A percentile compares a stretch with the other conserved stretches of the same genome.
These are phyloP conservation scores for Pyrocephalus nanus DNA, from an alignment of 2,797 vertebrate species.

Conservation along the genomic window DNA sequence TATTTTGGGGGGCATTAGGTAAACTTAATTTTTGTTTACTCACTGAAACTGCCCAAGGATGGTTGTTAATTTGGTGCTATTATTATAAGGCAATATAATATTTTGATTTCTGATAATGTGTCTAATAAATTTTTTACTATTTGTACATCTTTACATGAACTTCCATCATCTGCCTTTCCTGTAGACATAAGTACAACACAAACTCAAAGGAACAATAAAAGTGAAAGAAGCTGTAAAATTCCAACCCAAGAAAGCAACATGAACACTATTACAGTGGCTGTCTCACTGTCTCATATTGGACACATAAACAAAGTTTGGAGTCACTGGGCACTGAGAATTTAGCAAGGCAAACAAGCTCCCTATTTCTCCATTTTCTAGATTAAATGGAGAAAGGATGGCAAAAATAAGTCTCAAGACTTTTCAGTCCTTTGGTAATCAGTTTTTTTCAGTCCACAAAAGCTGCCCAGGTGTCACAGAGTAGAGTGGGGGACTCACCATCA, in stretches of 20 bases:
- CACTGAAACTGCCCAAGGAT: neutral
- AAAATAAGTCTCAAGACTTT: neutral
- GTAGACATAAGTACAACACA: neutral
- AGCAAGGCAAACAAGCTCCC: neutral
- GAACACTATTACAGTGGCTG: neutral
- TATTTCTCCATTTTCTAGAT: neutral
- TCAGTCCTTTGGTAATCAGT: neutral
- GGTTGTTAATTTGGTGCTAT: neutral
- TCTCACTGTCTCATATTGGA: neutral
- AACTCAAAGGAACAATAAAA: neutral
- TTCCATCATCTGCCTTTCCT: neutral
- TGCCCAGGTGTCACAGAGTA: neutral
- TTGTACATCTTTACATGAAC: neutral
- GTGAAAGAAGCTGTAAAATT: neutral
- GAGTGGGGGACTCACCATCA: neutral
- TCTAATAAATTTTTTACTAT: neutral
- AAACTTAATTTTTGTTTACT: neutral
- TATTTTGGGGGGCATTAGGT: neutral
- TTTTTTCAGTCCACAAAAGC: neutral
- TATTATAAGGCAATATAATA: rapidly evolving
- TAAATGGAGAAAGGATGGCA: neutral
- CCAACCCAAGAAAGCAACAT: neutral
- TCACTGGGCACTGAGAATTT: neutral
- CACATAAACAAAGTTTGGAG: neutral
- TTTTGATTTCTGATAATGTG: neutral